Evolutionary conservation across 2,888 invertebrate genomes (phyloP), one percentile per base, ranked within the genome.

Genomic region (Anarsia innoxiella): DNA sequence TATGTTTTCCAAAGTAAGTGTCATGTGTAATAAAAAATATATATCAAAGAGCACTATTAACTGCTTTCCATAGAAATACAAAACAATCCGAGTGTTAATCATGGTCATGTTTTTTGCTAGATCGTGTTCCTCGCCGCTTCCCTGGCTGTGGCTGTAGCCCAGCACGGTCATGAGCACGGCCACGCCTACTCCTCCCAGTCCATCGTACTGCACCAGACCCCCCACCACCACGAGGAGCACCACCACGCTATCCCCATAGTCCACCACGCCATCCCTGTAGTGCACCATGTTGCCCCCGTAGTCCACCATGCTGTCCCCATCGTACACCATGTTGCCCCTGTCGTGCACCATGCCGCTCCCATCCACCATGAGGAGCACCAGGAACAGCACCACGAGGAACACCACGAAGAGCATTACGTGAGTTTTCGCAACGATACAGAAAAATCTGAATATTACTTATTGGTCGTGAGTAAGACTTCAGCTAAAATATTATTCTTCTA

Each of bases 351-450:
- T 15, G 45, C 44, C 3, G 49, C 40, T 16, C 48, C 57, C 2
- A 37, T 46, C 27, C 33, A 40, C 26, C 41, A 44, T 10, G 34
- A 1, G 25, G 33, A 33, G 15, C 41, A 45, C 6, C 37, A 41
- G 6, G 26, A 32, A 11, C 37, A 1, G 15, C 42, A n/a, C 26
- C 44, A 12, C 3, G 10, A 26, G 9, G 38, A 48, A 12, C 53
- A 59, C 11, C 53, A 68, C 9, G 49, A 56, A 4, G 56, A 59
- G 15, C 64, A 71, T 36, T 58, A 66, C 36, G 73, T 72, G 55
- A 60, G 68, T 56, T 12, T 12, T 26, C 44, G 37, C n/a, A n/a
- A 2, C 3, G 3, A 28, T 5, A 5, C 6, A 5, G 19, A 19
- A 19, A 19, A 19, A 26, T 3, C n/a, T 26, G 19, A 9, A 9